Evolutionary conservation across 2,888 invertebrate species (phyloP), one percentile per base, ranked within the genome.

Genomic region (Drosophila vallismaia): DNA sequence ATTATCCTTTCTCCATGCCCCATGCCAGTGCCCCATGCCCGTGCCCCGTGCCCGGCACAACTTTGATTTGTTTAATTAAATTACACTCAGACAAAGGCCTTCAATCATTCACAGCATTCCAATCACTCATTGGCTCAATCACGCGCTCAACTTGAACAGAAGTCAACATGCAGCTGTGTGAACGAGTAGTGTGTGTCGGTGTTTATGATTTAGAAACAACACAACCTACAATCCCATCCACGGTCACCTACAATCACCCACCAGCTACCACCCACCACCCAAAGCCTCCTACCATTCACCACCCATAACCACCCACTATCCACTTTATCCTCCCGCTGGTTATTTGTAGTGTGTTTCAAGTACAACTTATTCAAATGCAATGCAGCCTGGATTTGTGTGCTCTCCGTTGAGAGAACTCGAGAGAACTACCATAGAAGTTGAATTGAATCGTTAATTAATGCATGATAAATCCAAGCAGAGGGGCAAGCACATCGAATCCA

Each of bases 11-110:
- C 12, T 19, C 33, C 3, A 14, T 31, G 33, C 52, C 40, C 6
- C 14, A 12, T 29, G n/a, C 42, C 19, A 19, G 19, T 19, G 19
- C 45, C 45, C 36, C n/a, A 2, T 28, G 28, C 28, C 28, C 28
- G 6, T 28, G 5, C 28, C 6, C 28, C 28, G 6, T 6, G 9
- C 26, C 10, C 28, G 19, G 29, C 28, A 8, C 44, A 71, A 78
- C 77, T 67, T 77, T 84, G 82, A 84, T 82, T 82, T 84, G 82
- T 84, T 82, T 82, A 82, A 82, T 82, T 82, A 82, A 82, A 82
- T 82, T 82, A 82, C 77, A 81, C 73, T 79, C 79, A 71, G 69
- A 79, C 81, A 79, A 77, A 80, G 66, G 79, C 81, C 75, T 82
- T 82, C 82, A 84, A 79, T 82, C 82, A 84, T 79, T 82, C 81